These are phyloP conservation scores for Anguilla obscura DNA, from an alignment of 2,797 vertebrate species.

Conservation along the genomic window DNA sequence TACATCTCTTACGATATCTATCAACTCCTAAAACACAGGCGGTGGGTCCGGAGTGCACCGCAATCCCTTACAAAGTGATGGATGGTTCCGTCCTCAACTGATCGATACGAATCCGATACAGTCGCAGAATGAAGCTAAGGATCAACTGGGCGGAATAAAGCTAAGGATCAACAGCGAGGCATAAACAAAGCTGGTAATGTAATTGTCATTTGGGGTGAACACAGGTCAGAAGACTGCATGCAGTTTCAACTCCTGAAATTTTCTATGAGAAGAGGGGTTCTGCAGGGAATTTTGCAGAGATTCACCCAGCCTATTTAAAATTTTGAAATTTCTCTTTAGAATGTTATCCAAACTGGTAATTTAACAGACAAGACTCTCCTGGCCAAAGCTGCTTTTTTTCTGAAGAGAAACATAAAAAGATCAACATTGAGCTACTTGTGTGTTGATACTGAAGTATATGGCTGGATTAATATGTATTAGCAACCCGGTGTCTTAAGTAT, in stretches of 20 bases:
- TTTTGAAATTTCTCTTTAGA: background rate
- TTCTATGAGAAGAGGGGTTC: background rate
- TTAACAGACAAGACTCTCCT: background rate
- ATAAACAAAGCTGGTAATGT: slow-evolving; percentile 34
- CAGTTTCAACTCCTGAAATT: background rate
- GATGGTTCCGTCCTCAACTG: slow-evolving; percentile 43
- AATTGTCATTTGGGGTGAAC: slow-evolving; percentile 24
- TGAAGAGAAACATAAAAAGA: background rate
- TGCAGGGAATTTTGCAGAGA: background rate
- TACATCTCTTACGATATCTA: slow-evolving; percentile 54
- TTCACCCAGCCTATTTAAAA: background rate
- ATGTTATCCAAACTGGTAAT: background rate
- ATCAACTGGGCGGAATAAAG: slow-evolving; percentile 37
- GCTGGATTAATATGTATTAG: background rate
- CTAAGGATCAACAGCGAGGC: slow-evolving; percentile 30
- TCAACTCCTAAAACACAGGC: slow-evolving; percentile 53
- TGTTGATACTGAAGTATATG: background rate
- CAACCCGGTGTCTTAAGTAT: background rate
- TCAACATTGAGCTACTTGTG: background rate
- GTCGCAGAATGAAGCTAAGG: slow-evolving; percentile 38
- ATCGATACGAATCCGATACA: slow-evolving; percentile 54
- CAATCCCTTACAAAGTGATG: slow-evolving; percentile 43
- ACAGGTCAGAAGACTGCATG: background rate
- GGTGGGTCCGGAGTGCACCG: slow-evolving; percentile 26
- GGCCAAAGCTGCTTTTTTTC: background rate